Percentiles rank a stretch among this genome's conserved stretches.
Conservation (phyloP, 2,888 invertebrate genomes). For the Aphodius sticticus region DNA sequence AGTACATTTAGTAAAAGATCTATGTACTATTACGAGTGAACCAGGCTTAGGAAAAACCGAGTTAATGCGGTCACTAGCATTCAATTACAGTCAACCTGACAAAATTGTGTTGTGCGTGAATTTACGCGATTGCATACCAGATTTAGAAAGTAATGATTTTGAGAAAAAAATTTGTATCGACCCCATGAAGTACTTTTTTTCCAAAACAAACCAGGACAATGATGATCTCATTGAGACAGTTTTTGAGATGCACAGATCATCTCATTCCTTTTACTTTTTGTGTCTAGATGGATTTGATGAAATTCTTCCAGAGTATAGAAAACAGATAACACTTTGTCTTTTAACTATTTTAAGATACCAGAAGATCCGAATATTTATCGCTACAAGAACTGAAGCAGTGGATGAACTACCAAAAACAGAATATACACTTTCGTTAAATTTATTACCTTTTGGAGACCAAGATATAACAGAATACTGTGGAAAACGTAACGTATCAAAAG, state of each 20-base stretch:
- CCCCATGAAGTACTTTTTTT: background rate
- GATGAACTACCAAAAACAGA: background rate
- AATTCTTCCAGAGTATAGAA: background rate
- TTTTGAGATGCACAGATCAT: background rate
- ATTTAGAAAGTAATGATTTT: background rate
- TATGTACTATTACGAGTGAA: background rate
- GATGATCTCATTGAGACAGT: background rate
- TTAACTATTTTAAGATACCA: background rate
- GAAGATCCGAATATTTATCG: background rate
- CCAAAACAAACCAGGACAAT: background rate
- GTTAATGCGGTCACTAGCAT: background rate
- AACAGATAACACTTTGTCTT: background rate
- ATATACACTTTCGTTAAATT: background rate
- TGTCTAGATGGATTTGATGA: background rate
- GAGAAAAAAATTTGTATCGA: background rate
- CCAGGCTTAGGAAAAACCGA: background rate
- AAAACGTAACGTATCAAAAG: background rate
- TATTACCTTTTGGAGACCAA: background rate
- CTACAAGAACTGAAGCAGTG: background rate
- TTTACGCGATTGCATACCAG: background rate
- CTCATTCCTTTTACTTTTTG: background rate
- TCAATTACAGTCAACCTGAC: background rate
- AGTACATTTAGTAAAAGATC: background rate
- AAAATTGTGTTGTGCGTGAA: background rate
- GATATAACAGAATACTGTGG: background rate